Base-by-base conservation (phyloP, 1,140 invertebrate species). In the Zaprionus inermis region DNA sequence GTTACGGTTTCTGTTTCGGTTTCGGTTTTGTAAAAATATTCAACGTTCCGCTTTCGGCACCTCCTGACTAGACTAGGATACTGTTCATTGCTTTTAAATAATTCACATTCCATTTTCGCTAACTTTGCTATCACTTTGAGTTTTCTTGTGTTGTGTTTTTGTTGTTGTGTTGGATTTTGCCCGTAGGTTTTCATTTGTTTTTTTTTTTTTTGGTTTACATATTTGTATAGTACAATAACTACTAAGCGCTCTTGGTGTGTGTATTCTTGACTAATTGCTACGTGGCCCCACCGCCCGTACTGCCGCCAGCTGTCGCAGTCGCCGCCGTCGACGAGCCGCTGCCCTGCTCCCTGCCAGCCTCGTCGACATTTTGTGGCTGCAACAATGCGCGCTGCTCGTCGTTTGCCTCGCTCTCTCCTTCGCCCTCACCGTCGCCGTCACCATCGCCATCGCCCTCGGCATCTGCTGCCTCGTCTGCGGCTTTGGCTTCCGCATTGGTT, bases 11-110 rank as follows among this genome's bases (percentile, higher is more conserved):
- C 34, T 46, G 41, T 68, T 65, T 52, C 34, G 36, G 38, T 57
- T 70, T 49, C 44, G 55, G 51, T 76, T 65, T 73, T 78, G 80
- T 83, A 86, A 90, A 90, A 90, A 90, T 90, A 90, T 79, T 68
- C 72, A 74, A 78, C 63, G 58, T 49, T 63, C 20, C 59, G 22
- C 75, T 66, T 66, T 72, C 54, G 64, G 51, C 54, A 54, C 60
- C 51, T 71, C 66, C 71, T 71, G 78, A 49, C 79, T 83, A 88
- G 78, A 88, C 88, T 91, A 91, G 88, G 88, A 91, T 91, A 91
- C 88, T 91, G 88, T 91, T 91, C 90, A 91, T 91, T 91, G 90
- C 90, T 91, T 91, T 91, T 91, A 78, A 77, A 90, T 90, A 90
- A 91, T 91, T 91, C 90, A 91, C 90, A 91, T 91, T 86, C 82